Conservation (phyloP, 2,888 invertebrate genomes). For the Eupithecia inturbata region DNA sequence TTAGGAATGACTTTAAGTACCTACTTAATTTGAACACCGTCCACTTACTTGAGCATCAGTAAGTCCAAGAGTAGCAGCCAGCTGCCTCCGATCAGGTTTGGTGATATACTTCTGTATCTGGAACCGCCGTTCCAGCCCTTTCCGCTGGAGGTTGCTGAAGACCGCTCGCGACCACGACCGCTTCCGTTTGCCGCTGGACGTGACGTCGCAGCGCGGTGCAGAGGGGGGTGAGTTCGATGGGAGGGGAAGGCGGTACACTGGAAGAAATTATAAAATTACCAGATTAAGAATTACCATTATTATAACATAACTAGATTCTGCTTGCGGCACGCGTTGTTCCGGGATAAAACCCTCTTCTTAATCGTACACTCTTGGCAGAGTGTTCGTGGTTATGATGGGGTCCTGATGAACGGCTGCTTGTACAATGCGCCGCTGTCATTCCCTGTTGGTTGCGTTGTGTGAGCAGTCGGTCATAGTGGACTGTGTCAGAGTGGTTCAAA, state of each 20-base stretch:
- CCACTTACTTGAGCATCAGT: conserved; percentile 94
- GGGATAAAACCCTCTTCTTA: too few species aligned
- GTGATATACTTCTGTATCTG: conserved; percentile 98
- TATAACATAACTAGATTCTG: too few species aligned
- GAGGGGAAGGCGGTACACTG: conserved; percentile 75
- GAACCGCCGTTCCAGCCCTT: conserved; percentile 95
- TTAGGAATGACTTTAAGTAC: too few species aligned
- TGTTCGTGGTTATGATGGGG: too few species aligned
- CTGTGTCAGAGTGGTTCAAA: too few species aligned
- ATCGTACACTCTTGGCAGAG: too few species aligned
- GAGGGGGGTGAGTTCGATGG: conserved; percentile 72
- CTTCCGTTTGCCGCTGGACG: conserved; percentile 88
- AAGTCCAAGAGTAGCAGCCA: conserved; percentile 95
- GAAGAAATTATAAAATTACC: conserved; percentile 27
- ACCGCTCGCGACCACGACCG: conserved; percentile 98
- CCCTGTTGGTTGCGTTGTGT: too few species aligned
- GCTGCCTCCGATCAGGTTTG: conserved; percentile 95
- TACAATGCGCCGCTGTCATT: too few species aligned
- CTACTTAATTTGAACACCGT: not conserved
- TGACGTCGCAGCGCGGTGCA: conserved; percentile 77
- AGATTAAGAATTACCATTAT: too few species aligned
- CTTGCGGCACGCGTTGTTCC: too few species aligned
- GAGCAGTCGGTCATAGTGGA: too few species aligned
- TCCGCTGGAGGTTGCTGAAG: conserved; percentile 96
- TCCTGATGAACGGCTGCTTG: too few species aligned